Base-by-base conservation (phyloP, 1,140 invertebrate genomes). In the Holotrichia oblita region DNA sequence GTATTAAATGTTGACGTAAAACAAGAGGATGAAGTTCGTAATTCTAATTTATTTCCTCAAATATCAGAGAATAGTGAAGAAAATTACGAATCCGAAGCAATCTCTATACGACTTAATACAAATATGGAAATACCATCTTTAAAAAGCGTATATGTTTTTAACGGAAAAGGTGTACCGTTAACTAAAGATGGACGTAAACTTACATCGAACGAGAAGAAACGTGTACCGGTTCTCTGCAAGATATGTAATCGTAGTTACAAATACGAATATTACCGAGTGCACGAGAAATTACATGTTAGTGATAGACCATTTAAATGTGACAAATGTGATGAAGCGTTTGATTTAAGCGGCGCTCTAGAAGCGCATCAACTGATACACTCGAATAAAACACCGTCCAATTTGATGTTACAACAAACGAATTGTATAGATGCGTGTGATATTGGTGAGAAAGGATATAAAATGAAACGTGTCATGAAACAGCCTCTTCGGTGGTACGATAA, bases 1-100 rank as follows among this genome's bases (percentile, higher is more conserved):
- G 42, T 48, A n/a, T 48, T 3, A 88, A 89, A 55, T 87, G 88
- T 84, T 85, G 89, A 44, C 83, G 88, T 7, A 76, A 87, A n/a
- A 86, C 87, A 0, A 87, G 88, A 77, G 87, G 87, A 79, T 89
- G 89, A 78, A 84, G 87, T n/a, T 84, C 87, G 81, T n/a, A n/a
- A n/a, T n/a, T n/a, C n/a, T n/a, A n/a, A n/a, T n/a, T n/a, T n/a
- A n/a, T n/a, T n/a, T n/a, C n/a, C n/a, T n/a, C n/a, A n/a, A n/a
- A n/a, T n/a, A n/a, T n/a, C n/a, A 89, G 88, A 74, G 85, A 84
- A 0, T 88, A 89, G 76, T 82, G 87, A n/a, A n/a, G n/a, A n/a
- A n/a, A n/a, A n/a, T n/a, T n/a, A n/a, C n/a, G n/a, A n/a, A n/a
- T n/a, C n/a, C 40, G 89, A n/a, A n/a, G 12, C 3, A 48, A 48